phyloP scores from a whole-genome alignment of 2,888 invertebrate genomes.

The Agonopterix heracliana region DNA sequence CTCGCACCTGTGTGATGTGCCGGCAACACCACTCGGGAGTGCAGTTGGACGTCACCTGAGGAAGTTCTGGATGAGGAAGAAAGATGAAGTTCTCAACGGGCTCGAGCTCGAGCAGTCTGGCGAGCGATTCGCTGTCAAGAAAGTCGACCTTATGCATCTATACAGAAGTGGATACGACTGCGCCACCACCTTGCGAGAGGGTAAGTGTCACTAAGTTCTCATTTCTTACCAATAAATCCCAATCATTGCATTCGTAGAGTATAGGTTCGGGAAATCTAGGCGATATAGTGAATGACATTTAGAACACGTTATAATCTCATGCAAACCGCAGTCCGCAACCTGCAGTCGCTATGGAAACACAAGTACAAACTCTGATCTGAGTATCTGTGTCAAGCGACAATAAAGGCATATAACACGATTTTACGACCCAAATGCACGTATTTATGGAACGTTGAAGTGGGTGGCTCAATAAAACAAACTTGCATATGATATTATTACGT shows the following conservation, averaged over 20 bases:
- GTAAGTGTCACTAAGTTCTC: conserved; percentile 40
- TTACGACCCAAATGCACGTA: too few relatives aligned
- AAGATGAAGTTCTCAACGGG: conserved; percentile 79
- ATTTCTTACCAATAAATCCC: not conserved
- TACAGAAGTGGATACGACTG: conserved; percentile 70
- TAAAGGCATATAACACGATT: too few relatives aligned
- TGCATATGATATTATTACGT: conserved; percentile 3
- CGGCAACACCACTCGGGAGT: conserved; percentile 57
- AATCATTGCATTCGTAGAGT: not conserved
- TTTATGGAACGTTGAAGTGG: not conserved
- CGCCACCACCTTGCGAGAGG: conserved; percentile 70
- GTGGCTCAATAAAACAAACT: conserved; percentile 15
- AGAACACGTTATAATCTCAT: too few relatives aligned
- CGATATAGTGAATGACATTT: not conserved
- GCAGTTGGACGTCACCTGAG: conserved; percentile 65
- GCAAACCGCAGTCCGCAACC: not conserved
- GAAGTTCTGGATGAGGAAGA: conserved; percentile 25
- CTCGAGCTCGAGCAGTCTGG: conserved; percentile 79
- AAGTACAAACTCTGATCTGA: too few relatives aligned
- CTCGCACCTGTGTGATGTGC: conserved; percentile 63
- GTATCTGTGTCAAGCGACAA: too few relatives aligned
- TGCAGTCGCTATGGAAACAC: too few relatives aligned
- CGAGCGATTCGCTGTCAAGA: conserved; percentile 79
- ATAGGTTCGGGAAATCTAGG: too few relatives aligned
- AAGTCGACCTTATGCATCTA: conserved; percentile 81